Evolutionary conservation across 2,888 invertebrate genomes (phyloP).

Genomic region (Leptinotarsa tumamoca): DNA sequence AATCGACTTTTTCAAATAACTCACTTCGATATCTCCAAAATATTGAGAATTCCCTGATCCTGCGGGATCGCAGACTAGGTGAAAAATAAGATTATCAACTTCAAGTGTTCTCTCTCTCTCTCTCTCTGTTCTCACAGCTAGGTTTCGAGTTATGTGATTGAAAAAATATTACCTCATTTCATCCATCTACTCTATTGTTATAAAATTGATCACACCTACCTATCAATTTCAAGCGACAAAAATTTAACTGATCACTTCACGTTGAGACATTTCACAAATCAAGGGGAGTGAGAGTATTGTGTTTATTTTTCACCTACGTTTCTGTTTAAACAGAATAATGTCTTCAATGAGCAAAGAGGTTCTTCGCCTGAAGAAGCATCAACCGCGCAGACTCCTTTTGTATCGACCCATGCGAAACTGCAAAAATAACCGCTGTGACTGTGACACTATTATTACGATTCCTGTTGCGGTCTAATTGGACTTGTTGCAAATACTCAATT

Average conservation of each 20-base stretch:
- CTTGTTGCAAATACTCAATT: too few relatives aligned
- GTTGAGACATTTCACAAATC: background rate
- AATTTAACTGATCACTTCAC: conserved; percentile 12
- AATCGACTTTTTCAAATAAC: too few relatives aligned
- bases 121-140: too few relatives aligned
- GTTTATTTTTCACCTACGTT: background rate
- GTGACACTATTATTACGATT: background rate
- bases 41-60: too few relatives aligned
- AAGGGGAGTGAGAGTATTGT: background rate
- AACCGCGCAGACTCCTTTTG: conserved; percentile 34
- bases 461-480: background rate
- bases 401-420: conserved; percentile 39
- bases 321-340: conserved; percentile 1
- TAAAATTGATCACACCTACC: background rate
- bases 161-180: background rate
- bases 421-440: conserved; percentile 29
- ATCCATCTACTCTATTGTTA: background rate
- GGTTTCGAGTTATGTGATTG: too few relatives aligned
- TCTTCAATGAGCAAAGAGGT: conserved; percentile 17
- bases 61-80: too few relatives aligned
- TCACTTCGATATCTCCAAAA: too few relatives aligned
- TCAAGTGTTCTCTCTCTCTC: too few relatives aligned
- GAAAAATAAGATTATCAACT: too few relatives aligned
- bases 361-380: conserved; percentile 2
- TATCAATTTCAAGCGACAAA: background rate